Base-by-base conservation (phyloP, 2,113 vertebrate genomes). In the Oryctolagus cuniculus region DNA sequence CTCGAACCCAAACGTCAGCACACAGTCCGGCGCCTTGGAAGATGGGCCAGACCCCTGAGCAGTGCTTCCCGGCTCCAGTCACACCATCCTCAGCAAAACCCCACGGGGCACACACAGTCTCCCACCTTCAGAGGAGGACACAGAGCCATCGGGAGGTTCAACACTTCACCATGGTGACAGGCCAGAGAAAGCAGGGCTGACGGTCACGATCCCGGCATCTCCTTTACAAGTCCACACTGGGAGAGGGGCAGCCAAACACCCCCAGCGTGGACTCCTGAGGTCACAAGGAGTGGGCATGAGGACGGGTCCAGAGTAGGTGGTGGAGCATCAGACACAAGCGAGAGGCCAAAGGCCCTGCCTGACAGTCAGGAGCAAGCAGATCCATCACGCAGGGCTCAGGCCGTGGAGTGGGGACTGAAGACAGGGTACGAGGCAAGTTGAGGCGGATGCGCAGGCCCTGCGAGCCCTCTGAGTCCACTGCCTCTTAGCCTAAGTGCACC, bases 211-310 rank as follows among this genome's bases (percentile, higher is more conserved):
- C 80, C 15, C 13, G 6, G 15, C 5, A 29, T 34, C 4, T 12
- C 10, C 34, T 27, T 58, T 34, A 88, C 55, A 81, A 75, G n/a
- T n/a, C 44, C 53, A 5, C 38, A 64, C 67, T 58, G n/a, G 87
- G 4, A 9, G 11, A 29, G 3, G 6, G 31, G 27, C 15, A 63
- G 38, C 64, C 15, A 72, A 74, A 29, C 6, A 1, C 22, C 10
- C 63, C 24, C n/a, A 2, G 2, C 19, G 29, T 2, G 10, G 2
- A 31, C 0, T 7, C 31, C n/a, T 74, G 67, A 31, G 22, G 27
- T 34, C 11, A 64, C 17, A 69, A 36, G 24, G 19, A 53, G 53
- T 19, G 29, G 19, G 34, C 24, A n/a, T 51, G 9, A 61, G 66
- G 24, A 81, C 13, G 17, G 31, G 6, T 24, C 44, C 66, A 25